Conservation (phyloP, 2,888 invertebrate species). For the Cactoblastis cactorum region DNA sequence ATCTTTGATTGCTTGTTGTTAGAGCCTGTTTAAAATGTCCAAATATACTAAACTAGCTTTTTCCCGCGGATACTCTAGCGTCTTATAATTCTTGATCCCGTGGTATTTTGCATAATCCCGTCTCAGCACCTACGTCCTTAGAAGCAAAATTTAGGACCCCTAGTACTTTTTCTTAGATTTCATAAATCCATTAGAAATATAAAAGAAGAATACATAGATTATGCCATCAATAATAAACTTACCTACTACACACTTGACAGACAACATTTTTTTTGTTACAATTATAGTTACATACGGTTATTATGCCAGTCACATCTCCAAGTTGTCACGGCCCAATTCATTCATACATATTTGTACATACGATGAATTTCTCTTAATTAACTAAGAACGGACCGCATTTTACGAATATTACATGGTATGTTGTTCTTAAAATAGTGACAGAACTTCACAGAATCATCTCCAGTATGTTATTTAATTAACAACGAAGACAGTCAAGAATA, state of each 20-base stretch:
- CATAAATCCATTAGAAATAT: too few species aligned
- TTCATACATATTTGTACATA: constrained; percentile 48
- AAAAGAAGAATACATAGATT: not conserved
- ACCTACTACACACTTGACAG: not conserved
- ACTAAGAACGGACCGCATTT: constrained; percentile 47
- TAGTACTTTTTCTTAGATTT: too few species aligned
- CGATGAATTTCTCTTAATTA: constrained; percentile 69
- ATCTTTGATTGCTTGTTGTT: too few species aligned
- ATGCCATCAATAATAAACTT: not conserved
- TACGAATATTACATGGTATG: constrained; percentile 31
- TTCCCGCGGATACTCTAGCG: too few species aligned
- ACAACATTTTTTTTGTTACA: constrained; percentile 34
- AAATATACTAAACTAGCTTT: too few species aligned
- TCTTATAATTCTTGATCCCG: too few species aligned
- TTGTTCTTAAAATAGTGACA: constrained; percentile 17
- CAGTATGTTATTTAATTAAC: constrained; percentile 24
- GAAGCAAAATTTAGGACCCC: too few species aligned
- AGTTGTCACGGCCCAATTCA: constrained; percentile 49
- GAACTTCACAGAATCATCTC: constrained; percentile 8
- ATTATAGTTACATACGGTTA: constrained; percentile 34
- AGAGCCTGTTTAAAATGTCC: too few species aligned
- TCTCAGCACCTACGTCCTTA: too few species aligned
- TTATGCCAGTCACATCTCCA: constrained; percentile 66
- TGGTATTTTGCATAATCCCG: too few species aligned
- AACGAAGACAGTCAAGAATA: constrained; percentile 6